Base-by-base conservation (phyloP, 2,888 invertebrate species). In the Hymenopus coronatus region DNA sequence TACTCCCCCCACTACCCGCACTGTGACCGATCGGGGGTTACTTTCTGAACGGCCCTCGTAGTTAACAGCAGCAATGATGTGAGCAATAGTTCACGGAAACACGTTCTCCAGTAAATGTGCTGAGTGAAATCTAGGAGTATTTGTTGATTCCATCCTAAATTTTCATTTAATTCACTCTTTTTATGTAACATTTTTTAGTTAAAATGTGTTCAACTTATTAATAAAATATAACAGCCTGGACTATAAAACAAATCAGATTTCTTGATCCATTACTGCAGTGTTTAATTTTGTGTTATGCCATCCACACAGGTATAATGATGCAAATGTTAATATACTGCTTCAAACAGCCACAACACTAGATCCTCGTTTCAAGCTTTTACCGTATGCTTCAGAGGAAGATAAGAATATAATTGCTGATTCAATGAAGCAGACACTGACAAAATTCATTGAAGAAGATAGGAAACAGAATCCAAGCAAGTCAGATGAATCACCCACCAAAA, bases 301-400 rank as follows among this genome's bases (percentile, higher is more conserved):
- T 70, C 1, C 54, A 54, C 20, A 92, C 88, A 93, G 93, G 90
- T 94, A 94, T 85, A 91, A 92, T 0, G 93, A 93, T 89, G 90
- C 91, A 12, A 92, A 92, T 88, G 93, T 94, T 4, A 93, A 92
- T 46, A 91, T 93, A 28, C 91, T 94, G 30, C 91, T 94, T 83
- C 93, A 94, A 91, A 93, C 93, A 84, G 93, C 94, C 7, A 94
- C 94, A 8, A 93, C 93, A 28, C 91, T 94, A 27, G 94, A 94
- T 92, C 94, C 94, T 6, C 87, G 89, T 27, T 94, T 94, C 91
- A 94, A 94, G 91, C 92, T 93, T 89, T 91, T 94, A n/a, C 93
- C 94, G 1, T 93, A 94, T 90, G 93, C 93, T 3, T 92, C 92
- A 3, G 94, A 94, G 30, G 93, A 93, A 90, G 93, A 93, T 84